Evolutionary conservation across 2,888 invertebrate species (phyloP).

Genomic region (Clostera curtula): DNA sequence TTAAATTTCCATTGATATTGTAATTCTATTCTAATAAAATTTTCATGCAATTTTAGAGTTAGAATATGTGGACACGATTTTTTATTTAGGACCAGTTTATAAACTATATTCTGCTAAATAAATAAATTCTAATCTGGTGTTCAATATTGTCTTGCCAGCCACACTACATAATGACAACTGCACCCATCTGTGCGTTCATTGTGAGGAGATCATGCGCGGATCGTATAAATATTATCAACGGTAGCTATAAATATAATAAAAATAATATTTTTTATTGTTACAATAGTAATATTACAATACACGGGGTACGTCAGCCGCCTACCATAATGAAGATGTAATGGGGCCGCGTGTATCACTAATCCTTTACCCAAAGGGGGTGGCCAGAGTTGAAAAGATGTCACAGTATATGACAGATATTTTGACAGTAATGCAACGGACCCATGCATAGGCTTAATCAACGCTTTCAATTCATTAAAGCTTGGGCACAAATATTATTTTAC

Average conservation of each 20-base stretch:
- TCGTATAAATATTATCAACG: conserved; percentile 63
- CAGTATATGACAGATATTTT: conserved; percentile 72
- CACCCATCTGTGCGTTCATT: conserved; percentile 38
- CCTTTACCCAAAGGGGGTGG: conserved; percentile 67
- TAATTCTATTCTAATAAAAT: too few species aligned
- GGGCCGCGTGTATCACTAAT: conserved; percentile 60
- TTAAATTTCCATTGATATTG: too few species aligned
- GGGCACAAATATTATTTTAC: conserved; percentile 4
- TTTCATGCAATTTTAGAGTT: too few species aligned
- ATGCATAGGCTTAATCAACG: conserved; percentile 34
- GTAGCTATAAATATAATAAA: conserved; percentile 57
- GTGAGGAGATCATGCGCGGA: conserved; percentile 56
- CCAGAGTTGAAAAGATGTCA: conserved; percentile 65
- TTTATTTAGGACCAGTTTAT: too few species aligned
- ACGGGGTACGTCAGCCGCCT: conserved; percentile 59
- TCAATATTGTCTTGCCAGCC: conserved; percentile 13
- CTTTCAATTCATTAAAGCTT: conserved; percentile 27
- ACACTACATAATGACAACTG: conserved; percentile 17
- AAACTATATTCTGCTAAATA: too few species aligned
- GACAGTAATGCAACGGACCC: conserved; percentile 71
- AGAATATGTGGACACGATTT: too few species aligned
- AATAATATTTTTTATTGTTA: conserved; percentile 61
- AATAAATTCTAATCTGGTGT: too few species aligned
- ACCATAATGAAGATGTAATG: conserved; percentile 74
- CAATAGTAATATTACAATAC: conserved; percentile 40